Conservation (phyloP, 2,888 invertebrate species). For the Caenorhabditis panamensis region DNA sequence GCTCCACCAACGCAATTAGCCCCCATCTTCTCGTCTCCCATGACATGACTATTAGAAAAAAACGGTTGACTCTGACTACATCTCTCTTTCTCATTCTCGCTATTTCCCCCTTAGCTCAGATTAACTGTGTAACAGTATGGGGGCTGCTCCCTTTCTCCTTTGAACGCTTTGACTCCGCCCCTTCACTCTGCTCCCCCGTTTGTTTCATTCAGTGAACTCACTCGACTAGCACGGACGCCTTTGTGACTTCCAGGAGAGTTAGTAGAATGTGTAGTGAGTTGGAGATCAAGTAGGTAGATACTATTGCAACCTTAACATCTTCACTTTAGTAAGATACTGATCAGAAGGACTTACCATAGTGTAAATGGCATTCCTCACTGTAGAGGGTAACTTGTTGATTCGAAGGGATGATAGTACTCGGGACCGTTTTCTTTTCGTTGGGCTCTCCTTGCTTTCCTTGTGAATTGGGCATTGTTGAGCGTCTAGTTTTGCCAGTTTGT, state of each 20-base stretch:
- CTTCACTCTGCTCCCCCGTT: too few species aligned
- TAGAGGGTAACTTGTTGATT: constrained; percentile 58
- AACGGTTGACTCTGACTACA: too few species aligned
- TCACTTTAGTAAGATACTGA: not conserved
- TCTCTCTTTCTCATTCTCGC: too few species aligned
- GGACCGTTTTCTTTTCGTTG: constrained; percentile 47
- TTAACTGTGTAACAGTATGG: too few species aligned
- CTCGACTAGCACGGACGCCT: constrained; percentile 62
- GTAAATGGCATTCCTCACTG: constrained; percentile 72
- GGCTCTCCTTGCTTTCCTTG: constrained; percentile 31
- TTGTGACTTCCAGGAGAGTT: constrained; percentile 66
- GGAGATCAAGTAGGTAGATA: constrained; percentile 74
- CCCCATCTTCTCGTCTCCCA: too few species aligned
- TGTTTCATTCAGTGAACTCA: too few species aligned
- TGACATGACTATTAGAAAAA: too few species aligned
- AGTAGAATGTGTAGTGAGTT: constrained; percentile 72
- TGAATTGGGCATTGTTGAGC: constrained; percentile 17
- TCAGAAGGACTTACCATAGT: constrained; percentile 66
- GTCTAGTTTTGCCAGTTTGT: constrained; percentile 60
- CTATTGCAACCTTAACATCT: constrained; percentile 70
- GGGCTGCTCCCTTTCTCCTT: too few species aligned
- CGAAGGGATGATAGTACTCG: constrained; percentile 59
- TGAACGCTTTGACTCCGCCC: not conserved
- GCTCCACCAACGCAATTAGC: too few species aligned
- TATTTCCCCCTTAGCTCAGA: too few species aligned